Evolutionary conservation across 2,888 invertebrate genomes (phyloP).

Genomic region (Acronicta leporina): DNA sequence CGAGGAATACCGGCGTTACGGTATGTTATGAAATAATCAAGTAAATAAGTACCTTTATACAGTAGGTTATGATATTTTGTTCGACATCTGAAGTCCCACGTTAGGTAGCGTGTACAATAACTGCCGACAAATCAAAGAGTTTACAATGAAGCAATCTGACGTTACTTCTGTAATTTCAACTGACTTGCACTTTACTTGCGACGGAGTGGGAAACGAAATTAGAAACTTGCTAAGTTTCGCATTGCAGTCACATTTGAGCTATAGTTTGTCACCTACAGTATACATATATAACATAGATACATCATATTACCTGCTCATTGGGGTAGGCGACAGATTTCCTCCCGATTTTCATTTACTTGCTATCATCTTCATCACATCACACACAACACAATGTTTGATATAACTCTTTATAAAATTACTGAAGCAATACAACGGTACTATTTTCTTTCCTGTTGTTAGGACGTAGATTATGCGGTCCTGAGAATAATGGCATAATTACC

Average conservation of each 20-base stretch:
- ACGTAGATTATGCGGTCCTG: too few species aligned
- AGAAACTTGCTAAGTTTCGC: conserved; percentile 35
- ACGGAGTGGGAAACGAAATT: conserved; percentile 53
- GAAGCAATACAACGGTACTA: too few species aligned
- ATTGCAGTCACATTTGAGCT: conserved; percentile 28
- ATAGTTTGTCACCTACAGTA: neutral
- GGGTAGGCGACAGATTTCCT: too few species aligned
- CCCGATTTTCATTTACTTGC: too few species aligned
- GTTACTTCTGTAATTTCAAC: conserved; percentile 36
- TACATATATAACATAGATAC: neutral
- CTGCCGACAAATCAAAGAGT: conserved; percentile 34
- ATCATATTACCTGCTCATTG: too few species aligned
- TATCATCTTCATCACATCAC: too few species aligned
- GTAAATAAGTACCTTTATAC: neutral
- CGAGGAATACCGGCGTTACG: too few species aligned
- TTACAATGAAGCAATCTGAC: conserved; percentile 31
- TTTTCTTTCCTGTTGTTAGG: too few species aligned
- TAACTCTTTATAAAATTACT: too few species aligned
- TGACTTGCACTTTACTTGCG: conserved; percentile 31
- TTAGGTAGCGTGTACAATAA: conserved; percentile 37
- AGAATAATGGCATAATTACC: too few species aligned
- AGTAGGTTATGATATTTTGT: conserved; percentile 8
- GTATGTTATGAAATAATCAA: neutral
- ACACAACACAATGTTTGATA: too few species aligned
- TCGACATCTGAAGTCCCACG: conserved; percentile 19